Evolutionary conservation across 1,140 invertebrate species (phyloP).

Genomic region (Bursaphelenchus mucronatus): DNA sequence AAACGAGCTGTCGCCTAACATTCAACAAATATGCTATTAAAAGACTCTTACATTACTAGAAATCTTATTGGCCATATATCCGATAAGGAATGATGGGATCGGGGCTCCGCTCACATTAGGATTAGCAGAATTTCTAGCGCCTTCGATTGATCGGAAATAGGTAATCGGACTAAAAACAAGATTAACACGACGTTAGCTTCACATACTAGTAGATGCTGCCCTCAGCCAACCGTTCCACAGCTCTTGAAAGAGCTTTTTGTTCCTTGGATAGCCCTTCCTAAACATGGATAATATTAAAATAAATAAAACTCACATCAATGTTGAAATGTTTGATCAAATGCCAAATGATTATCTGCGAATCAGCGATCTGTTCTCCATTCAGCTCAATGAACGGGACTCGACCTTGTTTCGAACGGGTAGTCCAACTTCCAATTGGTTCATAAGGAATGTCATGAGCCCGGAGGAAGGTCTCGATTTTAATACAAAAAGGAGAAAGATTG

Average conservation of each 20-base stretch:
- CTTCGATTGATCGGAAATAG: constrained; percentile 44
- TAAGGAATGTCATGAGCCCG: constrained; percentile 81
- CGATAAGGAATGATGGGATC: constrained; percentile 21
- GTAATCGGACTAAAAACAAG: constrained; percentile 33
- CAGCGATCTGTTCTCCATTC: constrained; percentile 56
- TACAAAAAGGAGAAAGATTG: constrained; percentile 81
- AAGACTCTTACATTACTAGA: constrained; percentile 22
- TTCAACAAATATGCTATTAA: background rate
- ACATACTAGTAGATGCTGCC: constrained; percentile 42
- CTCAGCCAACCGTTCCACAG: constrained; percentile 42
- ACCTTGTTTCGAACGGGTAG: constrained; percentile 40
- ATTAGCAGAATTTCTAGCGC: constrained; percentile 36
- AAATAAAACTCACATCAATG: constrained; percentile 64
- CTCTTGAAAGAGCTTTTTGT: constrained; percentile 36
- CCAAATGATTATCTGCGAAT: constrained; percentile 56
- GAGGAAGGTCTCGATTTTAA: constrained; percentile 90
- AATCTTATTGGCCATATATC: constrained; percentile 38
- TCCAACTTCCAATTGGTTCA: constrained; percentile 64
- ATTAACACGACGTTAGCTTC: constrained; percentile 18
- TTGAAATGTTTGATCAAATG: constrained; percentile 53
- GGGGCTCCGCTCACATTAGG: constrained; percentile 43
- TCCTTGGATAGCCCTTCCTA: constrained; percentile 36
- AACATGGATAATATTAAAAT: constrained; percentile 11
- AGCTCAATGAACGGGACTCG: constrained; percentile 55
- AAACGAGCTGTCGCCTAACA: constrained; percentile 30